Base-by-base conservation (phyloP, 2,888 invertebrate genomes). In the Aquatica leii region DNA sequence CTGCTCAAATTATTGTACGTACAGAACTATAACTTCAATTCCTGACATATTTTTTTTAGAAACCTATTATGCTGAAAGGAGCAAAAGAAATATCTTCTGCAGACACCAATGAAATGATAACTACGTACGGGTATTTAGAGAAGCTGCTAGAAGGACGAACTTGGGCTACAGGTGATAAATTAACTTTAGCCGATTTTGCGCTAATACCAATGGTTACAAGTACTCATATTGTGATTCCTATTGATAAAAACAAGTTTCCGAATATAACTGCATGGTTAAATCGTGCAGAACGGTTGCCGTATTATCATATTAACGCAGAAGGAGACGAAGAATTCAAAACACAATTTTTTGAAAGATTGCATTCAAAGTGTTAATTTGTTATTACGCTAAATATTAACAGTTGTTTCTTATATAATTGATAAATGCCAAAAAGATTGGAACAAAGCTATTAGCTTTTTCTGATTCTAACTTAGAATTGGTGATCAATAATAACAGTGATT, bases 121-220 rank as follows among this genome's bases (percentile, higher is more conserved):
- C 85, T 66, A 81, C 78, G 0, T 82, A 85, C 55, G 77, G 67
- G 1, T 81, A 82, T 59, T 55, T 86, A 37, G 85, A 87, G 65
- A 74, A 70, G 1, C 84, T 84, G 62, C 78, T 87, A 0, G 76
- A 76, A 3, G 78, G 77, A 1, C 77, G 80, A 0, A 78, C 82
- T 40, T 87, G 82, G 76, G 75, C 85, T 43, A 85, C 85, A 11
- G 84, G 83, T 0, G 78, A 85, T 50, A 73, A 79, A 5, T 41
- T 73, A 0, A 71, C 74, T 2, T 66, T 77, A 24, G 77, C 76
- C 20, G 46, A 46, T 46, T 46, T 46, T 8, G 46, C 46, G 9
- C 1, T 46, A n/a, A 17, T 46, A 1, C 46, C 46, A 6, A 3
- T 46, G 1, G 3, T 46, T 1, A 9, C 46, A 1, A 18, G 46